These are phyloP conservation scores for Penaeus vannamei DNA, from an alignment of 1,140 invertebrate species.

Conservation along the genomic window DNA sequence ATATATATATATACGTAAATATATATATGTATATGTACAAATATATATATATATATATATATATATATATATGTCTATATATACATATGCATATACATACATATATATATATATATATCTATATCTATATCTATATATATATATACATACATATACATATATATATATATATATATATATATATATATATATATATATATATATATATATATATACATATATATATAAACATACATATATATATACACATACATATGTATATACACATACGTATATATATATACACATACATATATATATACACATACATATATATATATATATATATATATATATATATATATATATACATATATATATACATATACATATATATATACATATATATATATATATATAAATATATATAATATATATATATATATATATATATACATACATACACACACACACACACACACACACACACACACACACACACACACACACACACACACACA, in stretches of 20 bases:
- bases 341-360: neutral
- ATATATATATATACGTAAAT: neutral
- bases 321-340: neutral
- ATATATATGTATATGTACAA: neutral
- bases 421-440: neutral
- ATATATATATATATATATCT: conserved; percentile 1
- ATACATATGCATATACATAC: neutral
- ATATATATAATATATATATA: conserved; percentile 5
- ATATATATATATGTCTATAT: conserved; percentile 11
- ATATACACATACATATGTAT: too few relatives aligned
- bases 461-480: neutral
- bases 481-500: neutral
- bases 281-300: too few relatives aligned
- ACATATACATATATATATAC: conserved; percentile 8
- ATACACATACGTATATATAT: too few relatives aligned
- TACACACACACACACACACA: neutral
- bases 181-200: neutral
- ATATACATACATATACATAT: neutral
- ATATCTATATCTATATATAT: neutral
- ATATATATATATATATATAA: conserved; percentile 16
- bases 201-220: neutral
- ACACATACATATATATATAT: too few relatives aligned
- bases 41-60: conserved; percentile 22
- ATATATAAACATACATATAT: too few relatives aligned
- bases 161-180: too few relatives aligned